Evolutionary conservation across 1,140 invertebrate genomes (phyloP), one percentile per base, ranked within the genome.

Genomic region (Acromyrmex echinatior): DNA sequence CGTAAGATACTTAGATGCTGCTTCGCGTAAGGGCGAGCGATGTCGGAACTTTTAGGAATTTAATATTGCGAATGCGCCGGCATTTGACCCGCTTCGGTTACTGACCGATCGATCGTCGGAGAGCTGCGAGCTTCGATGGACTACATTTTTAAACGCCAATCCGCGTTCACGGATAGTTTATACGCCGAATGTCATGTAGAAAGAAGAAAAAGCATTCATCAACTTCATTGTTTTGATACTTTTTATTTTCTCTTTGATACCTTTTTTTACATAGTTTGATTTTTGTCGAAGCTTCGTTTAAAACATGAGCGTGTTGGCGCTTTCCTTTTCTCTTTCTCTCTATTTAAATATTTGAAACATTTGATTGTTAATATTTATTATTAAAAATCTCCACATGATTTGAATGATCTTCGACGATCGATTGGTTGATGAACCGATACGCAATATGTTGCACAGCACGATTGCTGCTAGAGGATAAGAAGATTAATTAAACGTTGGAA

Each of bases 61-160:
- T 91, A 88, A 89, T 91, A 91, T 91, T 91, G 90, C 49, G 86
- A 91, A 86, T 91, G 86, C 90, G 80, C 90, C 63, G 87, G 88
- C 88, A 86, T 91, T 91, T 91, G 78, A 91, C 62, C 76, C 60
- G 45, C 62, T 86, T 79, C 60, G 66, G 35, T 56, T 60, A 82
- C 74, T 63, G 74, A 65, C 78, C 87, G 68, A 79, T 70, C 74
- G 45, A 73, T 88, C 51, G 81, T 63, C 31, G 70, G 31, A 16
- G 49, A 87, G 28, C 35, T 56, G 21, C 39, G 56, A 76, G 31
- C 49, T 51, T 25, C 28, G 73, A 78, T 85, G 74, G 14, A 78
- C 63, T 65, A 65, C 45, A 66, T 78, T 79, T 79, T 68, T 86
- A 39, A 76, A 77, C 45, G 31, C 28, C 49, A 35, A 49, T 62